Evolutionary conservation across 2,113 vertebrate genomes (phyloP).

Genomic region (Mola mola): DNA sequence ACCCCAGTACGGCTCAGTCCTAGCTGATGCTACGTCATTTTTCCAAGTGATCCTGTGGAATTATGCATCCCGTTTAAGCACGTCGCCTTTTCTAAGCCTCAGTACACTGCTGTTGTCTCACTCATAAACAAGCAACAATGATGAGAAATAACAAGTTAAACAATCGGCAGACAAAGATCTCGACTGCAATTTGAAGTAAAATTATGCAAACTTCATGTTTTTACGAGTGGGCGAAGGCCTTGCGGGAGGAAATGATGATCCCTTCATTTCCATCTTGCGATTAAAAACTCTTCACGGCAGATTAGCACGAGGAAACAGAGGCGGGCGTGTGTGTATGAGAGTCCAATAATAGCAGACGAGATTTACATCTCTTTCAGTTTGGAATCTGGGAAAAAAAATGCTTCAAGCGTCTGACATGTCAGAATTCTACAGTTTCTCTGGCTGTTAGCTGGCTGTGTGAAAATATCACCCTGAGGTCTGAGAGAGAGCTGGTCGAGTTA

Average conservation of each 20-base stretch:
- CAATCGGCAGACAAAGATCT: too few species aligned
- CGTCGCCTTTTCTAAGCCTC: background rate
- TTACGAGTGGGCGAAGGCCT: constrained; percentile 12
- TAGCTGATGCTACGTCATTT: constrained; percentile 19
- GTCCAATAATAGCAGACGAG: background rate
- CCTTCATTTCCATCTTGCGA: constrained; percentile 11
- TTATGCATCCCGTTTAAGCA: constrained; percentile 15
- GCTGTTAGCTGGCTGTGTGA: too few species aligned
- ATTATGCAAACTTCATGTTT: constrained; percentile 6
- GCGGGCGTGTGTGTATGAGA: background rate
- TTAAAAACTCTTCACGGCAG: constrained; percentile 40
- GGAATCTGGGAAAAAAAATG: too few species aligned
- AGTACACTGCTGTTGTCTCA: background rate
- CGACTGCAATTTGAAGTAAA: too few species aligned
- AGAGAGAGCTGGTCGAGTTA: too few species aligned
- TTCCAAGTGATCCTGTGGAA: too few species aligned
- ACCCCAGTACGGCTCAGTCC: constrained; percentile 23
- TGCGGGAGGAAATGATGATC: background rate
- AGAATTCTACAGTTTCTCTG: too few species aligned
- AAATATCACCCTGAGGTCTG: too few species aligned
- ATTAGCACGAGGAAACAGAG: constrained; percentile 20
- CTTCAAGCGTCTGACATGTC: too few species aligned
- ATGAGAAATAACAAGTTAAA: background rate
- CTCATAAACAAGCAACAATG: background rate
- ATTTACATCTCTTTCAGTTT: background rate